phyloP scores from a whole-genome alignment of 2,888 invertebrate species.

The Pseudococcus jackbeardsleyi region DNA sequence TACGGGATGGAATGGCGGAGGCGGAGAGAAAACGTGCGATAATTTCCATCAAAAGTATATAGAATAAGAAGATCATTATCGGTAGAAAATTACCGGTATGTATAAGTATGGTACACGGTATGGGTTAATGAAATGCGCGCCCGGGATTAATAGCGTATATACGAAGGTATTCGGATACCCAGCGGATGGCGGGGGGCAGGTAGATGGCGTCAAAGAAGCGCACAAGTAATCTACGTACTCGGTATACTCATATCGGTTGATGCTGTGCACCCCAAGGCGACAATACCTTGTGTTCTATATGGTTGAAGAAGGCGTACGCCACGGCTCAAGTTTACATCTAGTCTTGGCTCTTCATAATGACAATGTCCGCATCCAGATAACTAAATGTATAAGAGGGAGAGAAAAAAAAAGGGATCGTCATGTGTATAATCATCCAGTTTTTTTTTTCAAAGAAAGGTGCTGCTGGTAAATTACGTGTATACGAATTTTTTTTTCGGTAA shows the following conservation, averaged over 20 bases:
- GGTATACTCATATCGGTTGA: neutral
- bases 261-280: neutral
- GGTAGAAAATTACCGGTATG: neutral
- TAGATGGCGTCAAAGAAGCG: slow-evolving; percentile 10
- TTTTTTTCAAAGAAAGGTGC: slow-evolving; percentile 4
- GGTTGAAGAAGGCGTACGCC: slow-evolving; percentile 1
- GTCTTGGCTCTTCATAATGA: neutral
- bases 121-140: slow-evolving; percentile 10
- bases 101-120: neutral
- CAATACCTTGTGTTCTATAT: slow-evolving; percentile 1
- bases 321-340: neutral
- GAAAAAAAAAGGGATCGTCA: neutral
- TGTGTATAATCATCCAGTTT: slow-evolving; percentile 2
- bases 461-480: neutral
- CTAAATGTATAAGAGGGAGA: neutral
- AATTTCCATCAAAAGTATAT: slow-evolving; percentile 3
- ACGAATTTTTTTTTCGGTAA: slow-evolving; percentile 9
- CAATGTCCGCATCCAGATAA: neutral
- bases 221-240: neutral
- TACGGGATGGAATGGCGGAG: neutral
- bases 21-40: neutral
- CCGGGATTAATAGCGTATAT: slow-evolving; percentile 1
- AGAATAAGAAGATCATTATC: slow-evolving; percentile 9
- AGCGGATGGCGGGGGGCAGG: neutral
- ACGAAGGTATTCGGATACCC: neutral